Conservation (phyloP, 2,888 invertebrate genomes). For the Drosophila eohydei region DNA sequence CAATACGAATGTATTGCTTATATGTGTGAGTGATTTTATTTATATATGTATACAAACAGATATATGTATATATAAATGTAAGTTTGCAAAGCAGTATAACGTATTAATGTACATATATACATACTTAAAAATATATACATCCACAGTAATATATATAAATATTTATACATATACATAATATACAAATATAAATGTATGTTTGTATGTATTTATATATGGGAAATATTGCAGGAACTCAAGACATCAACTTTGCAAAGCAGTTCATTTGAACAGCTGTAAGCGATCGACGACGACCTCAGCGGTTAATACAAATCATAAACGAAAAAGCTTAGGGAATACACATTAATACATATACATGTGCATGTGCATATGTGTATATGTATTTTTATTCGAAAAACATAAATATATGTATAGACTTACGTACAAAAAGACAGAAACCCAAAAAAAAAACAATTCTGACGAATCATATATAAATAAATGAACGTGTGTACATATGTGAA, state of each 20-base stretch:
- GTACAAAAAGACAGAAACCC: conserved; percentile 26
- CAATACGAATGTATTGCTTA: conserved; percentile 6
- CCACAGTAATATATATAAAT: conserved; percentile 12
- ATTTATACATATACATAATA: conserved; percentile 15
- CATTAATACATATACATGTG: conserved; percentile 22
- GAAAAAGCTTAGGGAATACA: conserved; percentile 48
- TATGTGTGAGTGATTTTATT: conserved; percentile 14
- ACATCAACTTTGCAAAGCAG: conserved; percentile 69
- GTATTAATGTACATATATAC: not conserved
- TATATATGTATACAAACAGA: conserved; percentile 5
- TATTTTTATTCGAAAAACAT: conserved; percentile 20
- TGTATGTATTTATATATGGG: conserved; percentile 32
- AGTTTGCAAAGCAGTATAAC: conserved; percentile 5
- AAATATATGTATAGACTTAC: conserved; percentile 19
- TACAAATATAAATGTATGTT: conserved; percentile 17
- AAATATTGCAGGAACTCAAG: conserved; percentile 51
- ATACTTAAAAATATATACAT: conserved; percentile 15
- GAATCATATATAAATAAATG: conserved; percentile 42
- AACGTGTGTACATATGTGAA: conserved; percentile 1
- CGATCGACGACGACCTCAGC: conserved; percentile 71
- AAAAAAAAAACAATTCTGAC: conserved; percentile 30
- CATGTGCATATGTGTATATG: not conserved
- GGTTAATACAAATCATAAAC: conserved; percentile 52
- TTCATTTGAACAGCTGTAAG: conserved; percentile 76
- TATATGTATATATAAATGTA: conserved; percentile 20